A percentile compares a stretch with the other conserved stretches of the same genome.
These are phyloP conservation scores for Spilogale gracilis DNA, from an alignment of 2,113 vertebrate genomes.

Conservation along the genomic window DNA sequence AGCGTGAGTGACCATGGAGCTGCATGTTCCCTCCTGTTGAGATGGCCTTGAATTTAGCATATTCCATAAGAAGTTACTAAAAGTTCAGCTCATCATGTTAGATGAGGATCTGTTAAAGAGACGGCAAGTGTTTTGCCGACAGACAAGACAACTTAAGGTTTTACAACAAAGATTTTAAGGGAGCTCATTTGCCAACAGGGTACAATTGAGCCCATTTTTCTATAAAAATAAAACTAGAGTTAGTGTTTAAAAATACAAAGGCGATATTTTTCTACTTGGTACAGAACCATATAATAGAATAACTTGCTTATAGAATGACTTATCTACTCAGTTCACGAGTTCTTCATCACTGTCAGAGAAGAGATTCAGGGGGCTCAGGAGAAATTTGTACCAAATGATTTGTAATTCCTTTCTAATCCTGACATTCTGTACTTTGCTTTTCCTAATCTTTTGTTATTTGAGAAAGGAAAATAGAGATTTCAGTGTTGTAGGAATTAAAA, in stretches of 20 bases:
- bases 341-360: background rate
- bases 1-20: background rate
- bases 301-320: background rate
- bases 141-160: background rate
- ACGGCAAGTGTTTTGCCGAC: background rate
- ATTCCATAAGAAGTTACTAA: background rate
- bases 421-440: background rate
- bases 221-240: background rate
- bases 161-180: background rate
- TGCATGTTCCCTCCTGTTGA: background rate
- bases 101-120: background rate
- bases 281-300: background rate
- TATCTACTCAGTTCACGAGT: background rate
- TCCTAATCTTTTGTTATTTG: background rate
- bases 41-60: background rate
- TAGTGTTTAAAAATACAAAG: background rate
- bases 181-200: background rate
- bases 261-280: background rate
- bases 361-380: background rate
- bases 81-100: background rate
- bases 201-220: background rate
- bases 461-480: background rate
- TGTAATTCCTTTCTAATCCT: background rate
- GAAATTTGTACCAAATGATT: background rate
- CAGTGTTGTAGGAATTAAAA: background rate